Percentiles rank a stretch among this genome's conserved stretches.
phyloP scores from a whole-genome alignment of 1,140 invertebrate genomes.

The Polypedilum pembai region DNA sequence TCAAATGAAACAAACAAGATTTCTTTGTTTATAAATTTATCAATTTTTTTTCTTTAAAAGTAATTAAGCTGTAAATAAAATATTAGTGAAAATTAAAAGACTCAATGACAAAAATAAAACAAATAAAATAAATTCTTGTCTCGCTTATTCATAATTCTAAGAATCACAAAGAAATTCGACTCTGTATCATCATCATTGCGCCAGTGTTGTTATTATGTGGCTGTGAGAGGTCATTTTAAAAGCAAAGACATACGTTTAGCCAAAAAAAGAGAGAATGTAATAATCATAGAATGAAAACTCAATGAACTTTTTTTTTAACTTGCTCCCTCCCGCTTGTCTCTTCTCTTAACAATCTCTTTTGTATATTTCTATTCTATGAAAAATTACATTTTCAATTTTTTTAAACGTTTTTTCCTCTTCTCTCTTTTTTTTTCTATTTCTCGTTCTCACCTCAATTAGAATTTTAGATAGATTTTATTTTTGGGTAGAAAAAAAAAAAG shows the following conservation, averaged over 20 bases:
- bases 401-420: neutral
- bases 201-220: neutral
- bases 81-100: too few species aligned
- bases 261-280: slow-evolving; percentile 3
- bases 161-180: neutral
- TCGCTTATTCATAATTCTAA: too few species aligned
- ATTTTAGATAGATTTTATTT: neutral
- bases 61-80: neutral
- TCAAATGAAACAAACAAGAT: too few species aligned
- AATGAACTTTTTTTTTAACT: neutral
- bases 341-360: slow-evolving; percentile 11
- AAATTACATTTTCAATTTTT: neutral
- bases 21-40: too few species aligned
- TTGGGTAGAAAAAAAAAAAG: slow-evolving; percentile 7
- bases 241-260: slow-evolving; percentile 4
- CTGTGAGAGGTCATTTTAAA: slow-evolving; percentile 15
- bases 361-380: neutral
- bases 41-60: too few species aligned
- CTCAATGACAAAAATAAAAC: neutral
- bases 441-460: slow-evolving; percentile 6
- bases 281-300: neutral
- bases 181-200: neutral
- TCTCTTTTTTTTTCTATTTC: neutral
- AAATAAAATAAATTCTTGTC: too few species aligned
- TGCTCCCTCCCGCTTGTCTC: neutral